Conservation (phyloP, 92 coral and sea anemone species). For the Galaxea fascicularis region DNA sequence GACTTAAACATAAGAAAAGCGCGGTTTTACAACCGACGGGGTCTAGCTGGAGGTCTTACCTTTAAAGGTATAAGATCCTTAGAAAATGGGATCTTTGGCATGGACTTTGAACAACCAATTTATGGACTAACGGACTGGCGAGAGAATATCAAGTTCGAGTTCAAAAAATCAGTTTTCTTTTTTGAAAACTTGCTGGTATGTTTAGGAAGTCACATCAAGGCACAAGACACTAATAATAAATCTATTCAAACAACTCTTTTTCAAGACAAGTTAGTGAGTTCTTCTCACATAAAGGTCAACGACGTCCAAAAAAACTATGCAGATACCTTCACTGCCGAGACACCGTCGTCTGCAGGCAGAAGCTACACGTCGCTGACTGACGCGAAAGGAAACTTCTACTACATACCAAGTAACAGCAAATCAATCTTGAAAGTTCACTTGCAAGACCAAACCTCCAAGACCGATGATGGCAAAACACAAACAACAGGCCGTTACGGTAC, state of each 20-base stretch:
- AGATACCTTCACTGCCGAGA: neutral
- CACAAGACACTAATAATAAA: constrained; percentile 8
- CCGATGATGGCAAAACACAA: neutral
- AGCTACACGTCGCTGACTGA: constrained; percentile 43
- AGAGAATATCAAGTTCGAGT: constrained; percentile 36
- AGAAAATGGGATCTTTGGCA: constrained; percentile 76
- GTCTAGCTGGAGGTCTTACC: constrained; percentile 72
- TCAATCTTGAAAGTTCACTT: constrained; percentile 44
- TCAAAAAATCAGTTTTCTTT: constrained; percentile 79
- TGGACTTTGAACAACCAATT: constrained; percentile 69
- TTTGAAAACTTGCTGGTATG: constrained; percentile 67
- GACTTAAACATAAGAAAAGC: neutral
- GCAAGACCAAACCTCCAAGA: constrained; percentile 53
- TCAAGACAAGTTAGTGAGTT: constrained; percentile 60
- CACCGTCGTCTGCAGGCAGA: neutral
- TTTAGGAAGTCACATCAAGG: constrained; percentile 71
- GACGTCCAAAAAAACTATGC: constrained; percentile 40
- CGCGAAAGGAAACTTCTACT: constrained; percentile 75
- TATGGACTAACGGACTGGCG: constrained; percentile 14
- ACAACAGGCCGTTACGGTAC: constrained; percentile 63
- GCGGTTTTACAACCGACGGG: constrained; percentile 56
- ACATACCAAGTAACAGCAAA: constrained; percentile 52
- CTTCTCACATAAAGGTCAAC: constrained; percentile 44
- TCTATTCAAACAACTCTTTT: constrained; percentile 73
- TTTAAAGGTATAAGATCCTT: constrained; percentile 43